Conservation (phyloP, 2,113 vertebrate species). For the Phalacrocorax aristotelis region DNA sequence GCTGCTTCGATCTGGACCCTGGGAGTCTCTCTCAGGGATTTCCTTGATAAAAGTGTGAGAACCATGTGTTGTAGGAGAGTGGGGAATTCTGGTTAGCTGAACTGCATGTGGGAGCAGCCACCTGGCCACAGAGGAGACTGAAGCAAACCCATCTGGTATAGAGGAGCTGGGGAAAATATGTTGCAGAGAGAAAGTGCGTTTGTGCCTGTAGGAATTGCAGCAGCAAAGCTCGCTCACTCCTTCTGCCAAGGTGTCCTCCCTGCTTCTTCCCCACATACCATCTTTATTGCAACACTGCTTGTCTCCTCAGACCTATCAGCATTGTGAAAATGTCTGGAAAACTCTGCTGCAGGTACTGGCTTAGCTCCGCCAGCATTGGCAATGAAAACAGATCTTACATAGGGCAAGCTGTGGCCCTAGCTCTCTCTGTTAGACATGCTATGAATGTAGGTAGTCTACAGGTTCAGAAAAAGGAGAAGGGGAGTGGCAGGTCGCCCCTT, state of each 20-base stretch:
- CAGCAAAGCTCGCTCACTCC: not conserved
- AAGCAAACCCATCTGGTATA: not conserved
- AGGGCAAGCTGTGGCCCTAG: not conserved
- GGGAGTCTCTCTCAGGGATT: not conserved
- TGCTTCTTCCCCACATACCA: not conserved
- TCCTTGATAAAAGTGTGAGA: not conserved
- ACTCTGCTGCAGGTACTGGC: not conserved
- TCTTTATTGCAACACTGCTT: not conserved
- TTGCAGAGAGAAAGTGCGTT: not conserved
- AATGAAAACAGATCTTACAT: not conserved
- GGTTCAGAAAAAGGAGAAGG: not conserved
- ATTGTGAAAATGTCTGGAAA: not conserved
- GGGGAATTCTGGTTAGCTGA: not conserved
- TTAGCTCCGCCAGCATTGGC: not conserved
- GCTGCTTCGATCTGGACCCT: not conserved
- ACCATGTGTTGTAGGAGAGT: not conserved
- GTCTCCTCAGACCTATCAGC: not conserved
- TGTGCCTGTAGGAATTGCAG: not conserved
- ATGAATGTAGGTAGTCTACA: not conserved
- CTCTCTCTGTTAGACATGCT: not conserved
- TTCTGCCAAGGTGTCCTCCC: not conserved
- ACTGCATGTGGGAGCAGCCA: not conserved
- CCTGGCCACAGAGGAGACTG: not conserved
- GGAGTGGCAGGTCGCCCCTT: not conserved
- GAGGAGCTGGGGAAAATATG: not conserved